A percentile compares a stretch with the other conserved stretches of the same genome.
phyloP scores from a whole-genome alignment of 2,888 invertebrate genomes.

The Rhogogaster chlorosoma region DNA sequence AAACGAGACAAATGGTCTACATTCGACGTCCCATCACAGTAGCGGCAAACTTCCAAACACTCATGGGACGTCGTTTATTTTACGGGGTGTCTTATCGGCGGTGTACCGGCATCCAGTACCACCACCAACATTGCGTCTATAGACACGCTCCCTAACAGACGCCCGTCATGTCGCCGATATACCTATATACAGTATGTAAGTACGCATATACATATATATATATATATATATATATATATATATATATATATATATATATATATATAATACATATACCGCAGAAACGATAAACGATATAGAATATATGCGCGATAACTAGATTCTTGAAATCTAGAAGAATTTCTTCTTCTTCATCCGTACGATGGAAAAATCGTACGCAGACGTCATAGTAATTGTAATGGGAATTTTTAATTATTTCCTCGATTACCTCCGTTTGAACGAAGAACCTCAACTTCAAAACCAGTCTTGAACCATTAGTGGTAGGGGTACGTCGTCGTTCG shows the following conservation, averaged over 20 bases:
- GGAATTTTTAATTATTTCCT: constrained; percentile 16
- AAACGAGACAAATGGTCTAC: constrained; percentile 70
- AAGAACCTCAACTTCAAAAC: not conserved
- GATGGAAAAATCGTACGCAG: not conserved
- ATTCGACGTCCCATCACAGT: constrained; percentile 44
- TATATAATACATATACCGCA: not conserved
- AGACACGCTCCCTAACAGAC: not conserved
- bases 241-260: too few species aligned
- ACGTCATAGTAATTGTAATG: not conserved
- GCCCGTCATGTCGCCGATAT: not conserved
- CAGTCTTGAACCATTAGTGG: not conserved
- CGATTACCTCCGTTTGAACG: not conserved
- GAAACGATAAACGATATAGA: not conserved
- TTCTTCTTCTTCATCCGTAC: not conserved
- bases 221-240: too few species aligned
- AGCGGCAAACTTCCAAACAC: constrained; percentile 59
- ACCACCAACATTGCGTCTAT: constrained; percentile 9
- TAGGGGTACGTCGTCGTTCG: not conserved
- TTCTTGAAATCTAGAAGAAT: not conserved
- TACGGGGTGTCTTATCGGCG: constrained; percentile 71
- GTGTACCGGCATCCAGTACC: constrained; percentile 64
- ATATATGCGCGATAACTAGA: not conserved
- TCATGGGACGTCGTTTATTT: constrained; percentile 69
- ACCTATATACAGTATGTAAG: not conserved
- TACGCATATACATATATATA: too few species aligned